Evolutionary conservation across 2,113 vertebrate species (phyloP).

Genomic region (Alligator mississippiensis): DNA sequence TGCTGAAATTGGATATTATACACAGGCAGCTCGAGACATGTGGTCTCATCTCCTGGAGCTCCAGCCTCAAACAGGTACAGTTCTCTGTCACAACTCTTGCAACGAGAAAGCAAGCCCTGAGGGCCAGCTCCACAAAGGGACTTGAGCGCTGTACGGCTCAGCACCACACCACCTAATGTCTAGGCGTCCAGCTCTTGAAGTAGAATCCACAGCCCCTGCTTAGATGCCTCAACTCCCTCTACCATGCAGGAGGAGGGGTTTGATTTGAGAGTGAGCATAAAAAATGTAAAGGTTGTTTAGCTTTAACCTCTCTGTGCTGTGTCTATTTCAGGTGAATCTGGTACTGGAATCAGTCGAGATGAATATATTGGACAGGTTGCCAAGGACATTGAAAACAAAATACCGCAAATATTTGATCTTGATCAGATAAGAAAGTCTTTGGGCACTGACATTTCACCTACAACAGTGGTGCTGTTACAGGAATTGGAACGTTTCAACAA

Average conservation of each 20-base stretch:
- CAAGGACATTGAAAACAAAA: conserved; percentile 90
- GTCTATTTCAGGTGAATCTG: conserved; percentile 85
- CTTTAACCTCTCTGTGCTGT: not conserved
- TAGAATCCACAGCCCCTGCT: fast-evolving
- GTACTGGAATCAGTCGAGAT: conserved; percentile 86
- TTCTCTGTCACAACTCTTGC: fast-evolving
- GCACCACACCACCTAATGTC: fast-evolving
- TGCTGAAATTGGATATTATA: conserved; percentile 94
- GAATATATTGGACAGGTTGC: conserved; percentile 90
- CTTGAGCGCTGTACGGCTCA: not conserved
- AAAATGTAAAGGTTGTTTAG: fast-evolving
- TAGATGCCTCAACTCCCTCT: not conserved
- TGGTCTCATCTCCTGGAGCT: conserved; percentile 92
- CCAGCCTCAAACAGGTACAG: conserved; percentile 91
- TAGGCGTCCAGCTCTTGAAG: not conserved
- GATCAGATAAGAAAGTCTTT: conserved; percentile 84
- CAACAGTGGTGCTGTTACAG: conserved; percentile 92
- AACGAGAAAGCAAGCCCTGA: fast-evolving
- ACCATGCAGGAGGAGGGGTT: not conserved
- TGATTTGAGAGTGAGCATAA: not conserved
- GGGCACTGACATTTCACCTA: conserved; percentile 81
- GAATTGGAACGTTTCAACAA: conserved; percentile 94
- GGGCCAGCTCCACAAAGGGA: not conserved
- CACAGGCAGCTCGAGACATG: conserved; percentile 86
- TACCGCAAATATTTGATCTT: conserved; percentile 87